A percentile compares a stretch with the other conserved stretches of the same genome.
Evolutionary conservation across 2,888 invertebrate genomes (phyloP).

Genomic region (Aphodius granarius): DNA sequence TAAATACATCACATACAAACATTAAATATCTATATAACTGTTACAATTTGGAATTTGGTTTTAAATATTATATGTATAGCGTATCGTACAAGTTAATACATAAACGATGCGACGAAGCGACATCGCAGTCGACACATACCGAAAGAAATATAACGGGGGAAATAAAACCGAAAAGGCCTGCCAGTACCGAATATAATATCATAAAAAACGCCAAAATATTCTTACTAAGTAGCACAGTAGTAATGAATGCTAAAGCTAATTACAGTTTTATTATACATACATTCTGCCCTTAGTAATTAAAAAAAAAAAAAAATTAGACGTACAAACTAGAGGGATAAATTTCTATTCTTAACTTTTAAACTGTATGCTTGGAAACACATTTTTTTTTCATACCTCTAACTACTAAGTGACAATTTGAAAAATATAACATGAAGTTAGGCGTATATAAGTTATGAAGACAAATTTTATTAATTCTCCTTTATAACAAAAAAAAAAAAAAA

Average conservation of each 20-base stretch:
- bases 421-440: background rate
- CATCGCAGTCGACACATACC: background rate
- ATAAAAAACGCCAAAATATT: background rate
- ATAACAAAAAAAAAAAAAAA: no score
- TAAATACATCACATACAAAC: constrained; percentile 37
- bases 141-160: background rate
- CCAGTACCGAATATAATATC: constrained; percentile 1
- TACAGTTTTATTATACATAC: background rate
- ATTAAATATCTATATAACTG: constrained; percentile 22
- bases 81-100: constrained; percentile 7
- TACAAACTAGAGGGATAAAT: background rate
- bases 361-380: background rate
- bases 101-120: background rate
- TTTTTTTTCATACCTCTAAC: background rate
- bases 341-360: background rate
- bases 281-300: background rate
- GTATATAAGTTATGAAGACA: no score
- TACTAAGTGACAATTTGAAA: background rate
- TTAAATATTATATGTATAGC: constrained; percentile 8
- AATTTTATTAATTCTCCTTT: no score
- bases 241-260: background rate
- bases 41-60: constrained; percentile 17
- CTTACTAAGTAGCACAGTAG: background rate
- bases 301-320: background rate
- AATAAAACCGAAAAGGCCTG: background rate